phyloP scores from a whole-genome alignment of 2,113 vertebrate genomes.

The Ranitomeya imitator region DNA sequence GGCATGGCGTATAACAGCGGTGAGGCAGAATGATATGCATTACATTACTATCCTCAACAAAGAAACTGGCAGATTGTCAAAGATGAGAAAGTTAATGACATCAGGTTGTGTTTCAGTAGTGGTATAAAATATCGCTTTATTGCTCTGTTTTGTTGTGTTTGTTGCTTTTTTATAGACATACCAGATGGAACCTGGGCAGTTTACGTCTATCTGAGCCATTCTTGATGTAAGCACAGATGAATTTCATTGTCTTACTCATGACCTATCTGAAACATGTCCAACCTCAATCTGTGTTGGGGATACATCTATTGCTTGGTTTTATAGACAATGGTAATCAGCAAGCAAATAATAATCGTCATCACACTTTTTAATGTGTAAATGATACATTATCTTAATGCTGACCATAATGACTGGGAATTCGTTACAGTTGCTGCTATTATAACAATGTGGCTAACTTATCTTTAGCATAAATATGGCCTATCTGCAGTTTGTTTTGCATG shows the following conservation, averaged over 20 bases:
- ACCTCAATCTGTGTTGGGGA: conserved; percentile 38
- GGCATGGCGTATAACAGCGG: neutral
- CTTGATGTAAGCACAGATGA: conserved; percentile 51
- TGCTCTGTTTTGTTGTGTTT: conserved; percentile 47
- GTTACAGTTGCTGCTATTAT: neutral
- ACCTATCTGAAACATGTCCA: conserved; percentile 39
- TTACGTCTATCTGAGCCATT: conserved; percentile 45
- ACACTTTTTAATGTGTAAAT: conserved; percentile 24
- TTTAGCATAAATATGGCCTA: conserved; percentile 14
- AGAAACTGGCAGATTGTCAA: conserved; percentile 43
- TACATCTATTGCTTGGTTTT: conserved; percentile 15
- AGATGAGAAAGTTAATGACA: conserved; percentile 44
- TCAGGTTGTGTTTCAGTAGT: conserved; percentile 44
- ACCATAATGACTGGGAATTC: conserved; percentile 2
- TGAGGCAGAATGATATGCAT: conserved; percentile 13
- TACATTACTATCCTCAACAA: conserved; percentile 17
- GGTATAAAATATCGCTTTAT: conserved; percentile 51
- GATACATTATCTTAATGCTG: conserved; percentile 31
- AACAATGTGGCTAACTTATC: neutral
- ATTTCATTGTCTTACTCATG: conserved; percentile 36
- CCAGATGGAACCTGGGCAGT: conserved; percentile 48
- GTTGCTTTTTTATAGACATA: conserved; percentile 51
- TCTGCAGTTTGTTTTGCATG: conserved; percentile 15
- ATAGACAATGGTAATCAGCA: conserved; percentile 26
- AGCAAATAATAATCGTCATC: conserved; percentile 46